Evolutionary conservation across 2,113 vertebrate genomes (phyloP), one percentile per base, ranked within the genome.

Genomic region (Neopipo cinnamomea): DNA sequence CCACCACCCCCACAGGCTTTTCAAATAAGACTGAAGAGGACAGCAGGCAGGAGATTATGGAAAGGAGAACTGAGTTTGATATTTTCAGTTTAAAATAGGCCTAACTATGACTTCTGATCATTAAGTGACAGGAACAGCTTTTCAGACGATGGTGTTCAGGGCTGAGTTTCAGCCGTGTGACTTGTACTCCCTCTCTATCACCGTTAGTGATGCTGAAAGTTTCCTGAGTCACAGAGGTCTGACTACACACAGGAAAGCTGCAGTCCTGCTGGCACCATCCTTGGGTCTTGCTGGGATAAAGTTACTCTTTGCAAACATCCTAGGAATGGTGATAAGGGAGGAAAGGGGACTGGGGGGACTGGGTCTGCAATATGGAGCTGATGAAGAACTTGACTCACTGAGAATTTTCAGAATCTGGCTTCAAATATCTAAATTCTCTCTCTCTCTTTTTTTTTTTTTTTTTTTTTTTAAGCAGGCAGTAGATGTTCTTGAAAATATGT

Each of bases 11-110:
- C 95, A 92, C 93, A 97, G 83, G 63, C 91, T 93, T 97, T 97
- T 97, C 88, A 96, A 92, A 93, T 93, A 92, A 95, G 95, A 91
- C 28, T 91, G 95, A 97, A 95, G 96, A 95, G 95, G 97, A 97
- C 97, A 97, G 95, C 93, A 96, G 96, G 95, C 90, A 97, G 96
- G 93, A 97, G 91, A 96, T 90, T 90, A 96, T 84, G 92, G 94
- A 88, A 97, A 93, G 59, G 71, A 96, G 93, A 97, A 96, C 86
- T 88, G 84, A 91, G 67, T 83, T 95, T 91, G 63, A n/a, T 92
- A 83, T 94, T 95, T 96, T 92, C 73, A n/a, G 42, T 88, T 96
- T 95, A 83, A 91, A 96, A 91, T 83, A 90, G 77, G 39, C 49
- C 81, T 91, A 56, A 75, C 67, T 91, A 9, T 62, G 47, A 84